These are phyloP conservation scores for Sternarchorhynchus goeldii DNA, from an alignment of 2,797 vertebrate species.

Conservation along the genomic window DNA sequence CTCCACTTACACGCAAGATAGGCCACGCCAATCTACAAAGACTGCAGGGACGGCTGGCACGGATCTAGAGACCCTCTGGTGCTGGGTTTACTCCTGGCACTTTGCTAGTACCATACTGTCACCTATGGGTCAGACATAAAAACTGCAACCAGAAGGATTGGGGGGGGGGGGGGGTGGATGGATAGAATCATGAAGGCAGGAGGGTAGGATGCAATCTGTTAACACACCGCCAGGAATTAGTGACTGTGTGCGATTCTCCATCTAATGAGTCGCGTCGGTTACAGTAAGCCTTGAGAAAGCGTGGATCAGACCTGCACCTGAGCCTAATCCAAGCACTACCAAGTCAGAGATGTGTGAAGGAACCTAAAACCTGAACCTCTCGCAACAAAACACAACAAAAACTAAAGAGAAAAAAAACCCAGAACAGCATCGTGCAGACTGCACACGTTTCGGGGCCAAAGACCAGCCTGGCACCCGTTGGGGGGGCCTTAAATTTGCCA, in stretches of 20 bases:
- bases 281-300: not conserved
- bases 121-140: slow-evolving; percentile 56
- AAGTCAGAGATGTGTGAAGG: too few species aligned
- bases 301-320: too few species aligned
- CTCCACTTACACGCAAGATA: slow-evolving; percentile 24
- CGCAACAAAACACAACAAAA: too few species aligned
- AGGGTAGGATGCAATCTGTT: not conserved
- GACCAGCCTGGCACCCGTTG: too few species aligned
- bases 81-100: slow-evolving; percentile 49
- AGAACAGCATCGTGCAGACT: too few species aligned
- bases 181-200: not conserved
- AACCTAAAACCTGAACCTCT: too few species aligned
- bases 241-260: not conserved
- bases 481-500: too few species aligned
- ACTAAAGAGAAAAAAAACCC: too few species aligned
- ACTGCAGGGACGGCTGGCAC: not conserved
- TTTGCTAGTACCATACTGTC: slow-evolving; percentile 62
- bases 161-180: not conserved
- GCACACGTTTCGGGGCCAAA: too few species aligned
- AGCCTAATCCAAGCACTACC: too few species aligned
- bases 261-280: not conserved
- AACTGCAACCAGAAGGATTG: slow-evolving; percentile 10
- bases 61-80: not conserved
- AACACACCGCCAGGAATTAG: too few species aligned
- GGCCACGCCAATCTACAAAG: slow-evolving; percentile 20